Conservation (phyloP, 2,113 vertebrate genomes). For the Oryzias celebensis region DNA sequence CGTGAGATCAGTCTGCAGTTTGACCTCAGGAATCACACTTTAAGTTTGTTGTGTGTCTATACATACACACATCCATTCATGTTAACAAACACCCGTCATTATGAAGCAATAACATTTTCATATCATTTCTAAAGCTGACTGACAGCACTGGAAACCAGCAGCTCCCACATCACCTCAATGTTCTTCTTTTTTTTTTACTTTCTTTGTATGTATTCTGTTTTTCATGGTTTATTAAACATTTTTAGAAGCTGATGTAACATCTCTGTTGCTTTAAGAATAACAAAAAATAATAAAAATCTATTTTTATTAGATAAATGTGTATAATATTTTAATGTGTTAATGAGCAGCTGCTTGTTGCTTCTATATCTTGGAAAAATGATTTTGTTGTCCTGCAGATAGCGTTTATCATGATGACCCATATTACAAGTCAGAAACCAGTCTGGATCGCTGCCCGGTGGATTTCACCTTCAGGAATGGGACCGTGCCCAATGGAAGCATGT, state of each 20-base stretch:
- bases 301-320: too few species aligned
- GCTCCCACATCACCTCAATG: background rate
- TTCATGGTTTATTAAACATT: background rate
- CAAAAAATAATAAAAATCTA: too few species aligned
- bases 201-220: background rate
- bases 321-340: too few species aligned
- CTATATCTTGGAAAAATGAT: background rate
- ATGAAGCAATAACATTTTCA: conserved; percentile 15
- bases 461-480: conserved; percentile 88
- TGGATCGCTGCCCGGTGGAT: conserved; percentile 84
- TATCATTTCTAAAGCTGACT: background rate
- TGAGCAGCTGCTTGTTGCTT: too few species aligned
- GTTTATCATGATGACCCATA: conserved; percentile 95
- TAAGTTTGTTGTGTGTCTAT: conserved; percentile 16
- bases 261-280: too few species aligned
- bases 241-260: too few species aligned
- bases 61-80: background rate
- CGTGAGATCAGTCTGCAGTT: conserved; percentile 53
- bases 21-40: conserved; percentile 54
- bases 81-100: conserved; percentile 15
- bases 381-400: conserved; percentile 80
- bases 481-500: conserved; percentile 90
- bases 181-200: conserved; percentile 1
- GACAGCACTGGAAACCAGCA: conserved; percentile 6
- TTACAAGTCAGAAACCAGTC: conserved; percentile 90